Evolutionary conservation across 2,113 vertebrate genomes (phyloP).

Genomic region (Arizona elegans): DNA sequence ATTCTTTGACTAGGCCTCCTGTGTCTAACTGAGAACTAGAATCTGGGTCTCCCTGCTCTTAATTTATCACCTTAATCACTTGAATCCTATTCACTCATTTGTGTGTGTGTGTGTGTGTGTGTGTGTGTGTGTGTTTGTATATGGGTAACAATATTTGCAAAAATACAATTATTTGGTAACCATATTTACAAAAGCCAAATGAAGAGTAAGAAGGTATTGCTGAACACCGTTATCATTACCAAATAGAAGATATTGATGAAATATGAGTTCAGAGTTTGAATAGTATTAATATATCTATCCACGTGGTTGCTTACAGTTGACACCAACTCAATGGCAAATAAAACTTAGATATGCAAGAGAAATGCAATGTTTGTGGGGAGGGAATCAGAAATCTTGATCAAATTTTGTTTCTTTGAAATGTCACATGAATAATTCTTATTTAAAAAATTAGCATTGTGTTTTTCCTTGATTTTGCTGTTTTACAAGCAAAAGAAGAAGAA

Average conservation of each 20-base stretch:
- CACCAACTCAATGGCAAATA: neutral
- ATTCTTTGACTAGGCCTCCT: neutral
- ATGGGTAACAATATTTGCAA: neutral
- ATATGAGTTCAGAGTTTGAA: slow-evolving; percentile 34
- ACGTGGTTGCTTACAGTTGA: neutral
- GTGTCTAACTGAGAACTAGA: neutral
- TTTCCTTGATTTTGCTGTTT: neutral
- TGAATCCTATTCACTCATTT: neutral
- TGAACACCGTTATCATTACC: neutral
- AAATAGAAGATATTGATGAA: slow-evolving; percentile 26
- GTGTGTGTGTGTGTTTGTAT: neutral
- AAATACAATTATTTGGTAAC: neutral
- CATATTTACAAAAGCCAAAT: neutral
- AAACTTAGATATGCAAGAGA: slow-evolving; percentile 49
- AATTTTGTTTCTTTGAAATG: neutral
- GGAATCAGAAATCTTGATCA: neutral
- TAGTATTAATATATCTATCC: neutral
- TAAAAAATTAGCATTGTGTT: slow-evolving; percentile 49
- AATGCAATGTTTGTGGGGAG: slow-evolving; percentile 38
- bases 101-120: neutral
- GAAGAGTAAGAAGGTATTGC: neutral
- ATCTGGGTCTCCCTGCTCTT: neutral
- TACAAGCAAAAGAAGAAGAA: neutral
- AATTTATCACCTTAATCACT: neutral
- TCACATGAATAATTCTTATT: slow-evolving; percentile 53